Evolutionary conservation across 1,140 invertebrate genomes (phyloP).

Genomic region (Cydia strobilella): DNA sequence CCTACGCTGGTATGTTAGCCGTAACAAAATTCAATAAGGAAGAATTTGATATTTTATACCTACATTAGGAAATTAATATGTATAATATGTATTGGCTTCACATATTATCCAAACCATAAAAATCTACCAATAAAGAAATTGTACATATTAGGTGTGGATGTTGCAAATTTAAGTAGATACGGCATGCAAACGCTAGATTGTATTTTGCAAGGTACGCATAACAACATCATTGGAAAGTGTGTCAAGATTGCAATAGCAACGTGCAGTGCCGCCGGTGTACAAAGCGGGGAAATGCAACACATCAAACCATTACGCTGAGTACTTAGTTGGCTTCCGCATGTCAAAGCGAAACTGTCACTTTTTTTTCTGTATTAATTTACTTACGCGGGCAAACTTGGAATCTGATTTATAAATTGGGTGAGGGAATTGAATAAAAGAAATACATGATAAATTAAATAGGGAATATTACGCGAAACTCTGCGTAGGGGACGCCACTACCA

Average conservation of each 20-base stretch:
- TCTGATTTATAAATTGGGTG: not conserved
- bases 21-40: no score
- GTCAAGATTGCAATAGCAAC: constrained; percentile 75
- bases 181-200: constrained; percentile 57
- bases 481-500: no score
- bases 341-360: constrained; percentile 13
- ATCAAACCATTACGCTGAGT: constrained; percentile 54
- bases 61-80: not conserved
- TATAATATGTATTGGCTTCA: no score
- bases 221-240: constrained; percentile 77
- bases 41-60: no score
- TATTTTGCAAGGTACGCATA: constrained; percentile 76
- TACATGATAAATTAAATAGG: not conserved
- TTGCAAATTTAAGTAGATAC: constrained; percentile 18
- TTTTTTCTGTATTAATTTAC: not conserved
- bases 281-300: constrained; percentile 61
- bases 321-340: constrained; percentile 30
- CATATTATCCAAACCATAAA: no score
- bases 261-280: constrained; percentile 54
- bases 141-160: constrained; percentile 14
- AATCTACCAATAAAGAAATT: not conserved
- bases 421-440: not conserved
- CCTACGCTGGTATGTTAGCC: not conserved
- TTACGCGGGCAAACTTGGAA: not conserved
- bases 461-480: no score